Evolutionary conservation across 1,140 invertebrate species (phyloP), one percentile per base, ranked within the genome.

Genomic region (Apis dorsata): DNA sequence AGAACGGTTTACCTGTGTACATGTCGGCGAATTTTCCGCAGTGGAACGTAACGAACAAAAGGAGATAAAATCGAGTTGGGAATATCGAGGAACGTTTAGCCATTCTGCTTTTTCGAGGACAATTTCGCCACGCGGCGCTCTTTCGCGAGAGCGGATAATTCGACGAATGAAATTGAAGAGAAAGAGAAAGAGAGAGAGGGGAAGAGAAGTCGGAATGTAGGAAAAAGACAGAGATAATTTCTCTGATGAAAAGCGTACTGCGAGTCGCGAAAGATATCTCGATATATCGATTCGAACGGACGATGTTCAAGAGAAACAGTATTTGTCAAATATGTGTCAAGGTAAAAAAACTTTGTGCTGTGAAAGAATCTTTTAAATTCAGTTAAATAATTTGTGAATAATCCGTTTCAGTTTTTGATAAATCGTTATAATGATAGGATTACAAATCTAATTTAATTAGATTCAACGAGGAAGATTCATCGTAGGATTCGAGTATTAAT

Each of bases 261-360:
- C 34, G 55, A 17, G 60, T 74, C 84, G 79, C 84, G 70, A 85
- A 84, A 74, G 68, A 68, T 24, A 53, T 34, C 65, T 62, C 72
- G 57, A 74, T 28, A 24, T 28, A 19, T 72, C 70, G 51, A 19
- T 21, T 60, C 10, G 9, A 17, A 73, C 28, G 13, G 7, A 15
- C 17, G 24, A 13, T 12, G 49, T 53, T 72, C 70, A 57, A 57
- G 19, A 4, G 24, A 28, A 28, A 63, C 2, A 28, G 15, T 15
- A 28, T 15, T 15, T 21, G 62, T 15, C 28, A 60, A 60, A 60
- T 13, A 24, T 13, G 62, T 13, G 24, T 28, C 15, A 17, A 63
- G 5, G 34, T 7, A 44, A 44, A 44, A 7, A 44, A 5, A 44
- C 5, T 44, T 44, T 44, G 34, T 7, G 34, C 34, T 44, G 34